Base-by-base conservation (phyloP, 1,140 invertebrate genomes). In the Drosophila saltans region DNA sequence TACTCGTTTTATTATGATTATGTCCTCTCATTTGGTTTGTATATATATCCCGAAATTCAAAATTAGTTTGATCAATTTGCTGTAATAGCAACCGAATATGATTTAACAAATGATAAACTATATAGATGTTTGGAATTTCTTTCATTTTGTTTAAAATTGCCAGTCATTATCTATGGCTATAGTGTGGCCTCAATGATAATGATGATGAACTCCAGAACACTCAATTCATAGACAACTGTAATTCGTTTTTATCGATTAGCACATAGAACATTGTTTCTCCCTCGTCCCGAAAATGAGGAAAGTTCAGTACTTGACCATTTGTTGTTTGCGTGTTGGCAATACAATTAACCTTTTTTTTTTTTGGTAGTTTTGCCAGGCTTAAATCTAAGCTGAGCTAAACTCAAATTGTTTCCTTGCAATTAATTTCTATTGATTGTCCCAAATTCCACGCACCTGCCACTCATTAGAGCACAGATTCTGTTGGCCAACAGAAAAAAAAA, bases 361-460 rank as follows among this genome's bases (percentile, higher is more conserved):
- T 83, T 89, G 73, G 56, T 66, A 73, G 78, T 84, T 89, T 88
- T 89, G 77, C 58, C 71, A 78, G 72, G 24, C 65, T 56, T 28
- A 67, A 63, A 68, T 48, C 41, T 55, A 45, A 61, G 74, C 60
- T 45, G 74, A 77, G 68, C 56, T 55, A 41, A 30, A 9, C 11
- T 43, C 39, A 68, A 45, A 69, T 67, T 68, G 48, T 69, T 60
- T 75, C 63, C 66, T 73, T 55, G 80, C 83, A 80, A 91, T 91
- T 91, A 91, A 66, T 75, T 68, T 73, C 58, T 80, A 91, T 89
- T 91, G 89, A 91, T 89, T 89, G 89, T 82, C 76, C 89, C 64
- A 91, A 74, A 80, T 91, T 88, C 72, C 63, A 40, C 45, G 45
- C 45, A 52, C 21, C 24, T 26, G n/a, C 45, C 45, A 10, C 45